Base-by-base conservation (phyloP, 2,797 vertebrate species). In the Rousettus madagascariensis region DNA sequence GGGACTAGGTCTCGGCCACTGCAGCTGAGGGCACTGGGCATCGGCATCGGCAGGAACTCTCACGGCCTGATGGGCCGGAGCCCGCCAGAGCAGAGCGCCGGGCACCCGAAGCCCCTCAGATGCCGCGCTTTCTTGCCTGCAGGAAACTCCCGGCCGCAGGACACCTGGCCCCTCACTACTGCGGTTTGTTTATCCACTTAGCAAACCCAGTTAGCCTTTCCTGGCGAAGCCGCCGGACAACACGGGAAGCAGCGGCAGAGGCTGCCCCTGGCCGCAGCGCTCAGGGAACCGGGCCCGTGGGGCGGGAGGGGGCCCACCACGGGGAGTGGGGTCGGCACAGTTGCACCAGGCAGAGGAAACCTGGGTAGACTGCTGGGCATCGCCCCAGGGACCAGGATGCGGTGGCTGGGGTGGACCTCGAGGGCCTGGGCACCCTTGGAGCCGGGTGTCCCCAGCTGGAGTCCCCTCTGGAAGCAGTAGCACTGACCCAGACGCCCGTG, bases 321-420 rank as follows among this genome's bases (percentile, higher is more conserved):
- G 0, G 30, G 55, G 2, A 26, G 13, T 1, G 53, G 65, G 10
- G 8, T 0, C 6, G 26, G 36, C 20, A 1, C 15, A 16, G 87
- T 71, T 5, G 36, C 55, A 0, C 12, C 15, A 7, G 53, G 15
- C 6, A 10, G n/a, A 26, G 53, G 24, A 3, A 36, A 53, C n/a
- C 1, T 2, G 72, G 46, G 74, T 36, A 69, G 65, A 19, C 6
- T 20, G 63, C 41, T 16, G 6, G 22, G 30, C 1, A 8, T 10
- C 5, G 9, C 13, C 15, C 5, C 17, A 8, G 57, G 17, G 20
- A 2, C 0, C 26, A 28, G 11, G n/a, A 8, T 0, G 75, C 20
- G 11, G 28, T 0, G 8, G 5, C 3, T 0, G 33, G 71, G 5
- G 2, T 8, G n/a, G 61, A 13, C 22, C 55, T 22, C 1, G 3